phyloP scores from a whole-genome alignment of 2,888 invertebrate species.

The Xanthorhoe spadicearia region DNA sequence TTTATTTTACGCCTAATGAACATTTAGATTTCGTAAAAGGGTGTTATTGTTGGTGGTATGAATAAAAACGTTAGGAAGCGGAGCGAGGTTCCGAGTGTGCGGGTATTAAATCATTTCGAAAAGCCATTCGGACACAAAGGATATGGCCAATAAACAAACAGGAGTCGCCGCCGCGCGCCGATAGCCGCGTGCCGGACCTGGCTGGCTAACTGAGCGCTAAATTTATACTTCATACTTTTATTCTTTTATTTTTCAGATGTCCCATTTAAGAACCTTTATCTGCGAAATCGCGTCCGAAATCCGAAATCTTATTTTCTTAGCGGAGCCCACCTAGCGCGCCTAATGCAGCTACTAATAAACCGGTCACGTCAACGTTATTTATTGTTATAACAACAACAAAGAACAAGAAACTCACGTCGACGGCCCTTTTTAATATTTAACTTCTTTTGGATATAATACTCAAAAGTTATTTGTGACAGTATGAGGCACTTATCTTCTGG shows the following conservation, averaged over 20 bases:
- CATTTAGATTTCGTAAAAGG: conserved; percentile 56
- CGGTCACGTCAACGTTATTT: conserved; percentile 81
- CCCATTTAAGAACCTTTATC: conserved; percentile 59
- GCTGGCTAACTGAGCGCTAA: conserved; percentile 59
- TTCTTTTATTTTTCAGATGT: conserved; percentile 58
- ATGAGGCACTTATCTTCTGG: conserved; percentile 10
- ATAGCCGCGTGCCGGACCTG: conserved; percentile 51
- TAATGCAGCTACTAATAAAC: conserved; percentile 80
- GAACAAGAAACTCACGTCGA: conserved; percentile 66
- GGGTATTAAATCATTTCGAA: conserved; percentile 70
- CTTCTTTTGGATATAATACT: conserved; percentile 49
- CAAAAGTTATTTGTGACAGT: conserved; percentile 26
- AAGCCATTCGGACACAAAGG: conserved; percentile 74
- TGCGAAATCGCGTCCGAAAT: conserved; percentile 59
- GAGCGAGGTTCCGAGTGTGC: conserved; percentile 55
- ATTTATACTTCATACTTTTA: conserved; percentile 61
- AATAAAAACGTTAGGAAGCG: conserved; percentile 63
- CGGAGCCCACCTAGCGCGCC: conserved; percentile 59
- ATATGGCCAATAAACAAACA: conserved; percentile 79
- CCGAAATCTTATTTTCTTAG: conserved; percentile 64
- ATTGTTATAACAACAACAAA: conserved; percentile 76
- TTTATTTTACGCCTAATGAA: conserved; percentile 49
- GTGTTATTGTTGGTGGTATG: conserved; percentile 57
- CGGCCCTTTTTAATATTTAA: conserved; percentile 64
- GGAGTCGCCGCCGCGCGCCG: conserved; percentile 54